Base-by-base conservation (phyloP, 2,113 vertebrate species). In the Triplophysa siluroides region DNA sequence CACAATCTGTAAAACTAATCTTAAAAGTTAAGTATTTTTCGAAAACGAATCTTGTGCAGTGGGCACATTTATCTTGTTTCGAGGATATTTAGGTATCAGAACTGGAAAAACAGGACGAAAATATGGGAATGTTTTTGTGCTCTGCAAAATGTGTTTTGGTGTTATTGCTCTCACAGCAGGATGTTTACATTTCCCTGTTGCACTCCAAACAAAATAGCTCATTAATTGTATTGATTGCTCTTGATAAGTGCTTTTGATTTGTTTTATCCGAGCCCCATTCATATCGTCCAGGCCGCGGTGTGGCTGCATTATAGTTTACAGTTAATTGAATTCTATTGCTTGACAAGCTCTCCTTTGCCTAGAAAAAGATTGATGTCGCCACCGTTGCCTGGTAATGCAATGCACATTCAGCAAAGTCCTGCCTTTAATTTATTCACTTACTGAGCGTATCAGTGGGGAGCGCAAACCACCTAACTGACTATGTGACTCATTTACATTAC, bases 181-280 rank as follows among this genome's bases (percentile, higher is more conserved):
- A 43, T 23, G 38, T 74, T 74, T 11, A 11, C 54, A 73, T 73
- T 43, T 43, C 12, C 13, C 14, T 43, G 21, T n/a, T 58, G n/a
- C 21, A n/a, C 29, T 78, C 21, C 1, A 29, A 41, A 11, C 52
- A 69, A 43, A 61, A 69, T 60, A 45, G 8, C 66, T 14, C 54
- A 60, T 78, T 65, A 80, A 74, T 66, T 80, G n/a, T 54, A 45
- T 63, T 43, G 69, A 80, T 63, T 63, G 21, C 41, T 63, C 54
- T 50, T 63, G 41, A 75, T 75, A 47, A 62, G 41, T 63, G 73
- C 73, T 75, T 43, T 47, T 29, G 38, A 62, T 63, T 63, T 47
- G 63, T 63, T 75, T 75, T 47, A 63, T 63, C 73, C n/a, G 38
- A 74, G 73, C n/a, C 23, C 9, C 8, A 26, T 23, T 45, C 45